Evolutionary conservation across 2,113 vertebrate species (phyloP).

Genomic region (Mobula hypostoma): DNA sequence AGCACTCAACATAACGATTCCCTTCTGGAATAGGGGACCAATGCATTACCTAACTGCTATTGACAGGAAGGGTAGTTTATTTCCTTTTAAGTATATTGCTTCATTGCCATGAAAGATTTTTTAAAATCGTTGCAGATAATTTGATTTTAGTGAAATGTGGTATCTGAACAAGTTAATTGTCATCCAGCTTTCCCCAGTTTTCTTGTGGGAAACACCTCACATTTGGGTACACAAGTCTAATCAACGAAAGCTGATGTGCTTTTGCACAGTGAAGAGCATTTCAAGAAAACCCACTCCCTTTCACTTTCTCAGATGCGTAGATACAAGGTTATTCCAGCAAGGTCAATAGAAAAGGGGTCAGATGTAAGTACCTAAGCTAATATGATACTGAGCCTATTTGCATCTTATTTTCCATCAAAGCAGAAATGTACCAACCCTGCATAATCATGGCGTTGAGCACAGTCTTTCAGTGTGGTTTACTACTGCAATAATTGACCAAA

Average conservation of each 20-base stretch:
- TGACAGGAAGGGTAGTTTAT: background rate
- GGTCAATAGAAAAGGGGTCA: background rate
- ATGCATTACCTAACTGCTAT: background rate
- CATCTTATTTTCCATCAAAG: background rate
- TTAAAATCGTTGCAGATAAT: background rate
- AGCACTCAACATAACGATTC: background rate
- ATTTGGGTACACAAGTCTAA: background rate
- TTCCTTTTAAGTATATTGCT: background rate
- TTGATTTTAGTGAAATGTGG: background rate
- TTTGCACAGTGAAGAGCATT: background rate
- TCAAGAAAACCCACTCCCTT: background rate
- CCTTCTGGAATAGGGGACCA: conserved; percentile 23
- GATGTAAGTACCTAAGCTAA: background rate
- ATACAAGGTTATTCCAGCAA: background rate
- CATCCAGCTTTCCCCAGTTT: background rate
- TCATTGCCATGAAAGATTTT: background rate
- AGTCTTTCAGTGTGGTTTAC: background rate
- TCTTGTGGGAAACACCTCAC: background rate
- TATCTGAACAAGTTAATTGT: background rate
- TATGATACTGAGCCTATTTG: background rate
- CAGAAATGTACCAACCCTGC: background rate
- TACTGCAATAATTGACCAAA: background rate
- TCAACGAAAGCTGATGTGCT: background rate
- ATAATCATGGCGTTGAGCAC: background rate
- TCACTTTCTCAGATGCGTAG: background rate